Conservation (phyloP, 2,113 vertebrate species). For the Osmerus eperlanus region DNA sequence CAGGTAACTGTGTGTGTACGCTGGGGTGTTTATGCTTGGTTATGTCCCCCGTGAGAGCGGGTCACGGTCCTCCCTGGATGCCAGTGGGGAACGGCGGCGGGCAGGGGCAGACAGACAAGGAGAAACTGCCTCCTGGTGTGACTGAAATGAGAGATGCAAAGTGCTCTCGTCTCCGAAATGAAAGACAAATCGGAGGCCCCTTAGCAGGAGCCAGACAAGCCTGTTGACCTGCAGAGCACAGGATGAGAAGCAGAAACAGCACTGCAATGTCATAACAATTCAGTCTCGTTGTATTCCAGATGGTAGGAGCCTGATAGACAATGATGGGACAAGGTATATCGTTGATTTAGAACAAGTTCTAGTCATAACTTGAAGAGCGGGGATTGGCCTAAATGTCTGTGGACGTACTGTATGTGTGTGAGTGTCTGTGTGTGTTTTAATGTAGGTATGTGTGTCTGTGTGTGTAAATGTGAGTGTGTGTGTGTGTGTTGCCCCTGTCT, state of each 20-base stretch:
- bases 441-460: constrained; percentile 11
- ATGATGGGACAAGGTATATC: constrained; percentile 12
- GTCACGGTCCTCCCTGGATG: constrained; percentile 46
- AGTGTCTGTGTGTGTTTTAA: neutral
- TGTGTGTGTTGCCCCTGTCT: neutral
- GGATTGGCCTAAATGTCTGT: constrained; percentile 4
- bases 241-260: constrained; percentile 21
- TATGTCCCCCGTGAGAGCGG: constrained; percentile 37
- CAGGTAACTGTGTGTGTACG: neutral
- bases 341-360: constrained; percentile 15
- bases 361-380: constrained; percentile 19
- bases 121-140: constrained; percentile 42
- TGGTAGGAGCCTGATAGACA: constrained; percentile 18
- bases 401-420: constrained; percentile 12
- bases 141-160: constrained; percentile 58
- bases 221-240: constrained; percentile 41
- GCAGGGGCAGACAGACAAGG: constrained; percentile 25
- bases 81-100: constrained; percentile 28
- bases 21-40: constrained; percentile 12
- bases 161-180: constrained; percentile 47
- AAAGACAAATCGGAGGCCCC: constrained; percentile 46
- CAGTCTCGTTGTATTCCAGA: neutral
- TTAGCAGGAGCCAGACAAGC: constrained; percentile 38
- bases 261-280: constrained; percentile 3
- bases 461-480: neutral